Evolutionary conservation across 1,140 invertebrate species (phyloP), one percentile per base, ranked within the genome.

Genomic region (Apis dorsata): DNA sequence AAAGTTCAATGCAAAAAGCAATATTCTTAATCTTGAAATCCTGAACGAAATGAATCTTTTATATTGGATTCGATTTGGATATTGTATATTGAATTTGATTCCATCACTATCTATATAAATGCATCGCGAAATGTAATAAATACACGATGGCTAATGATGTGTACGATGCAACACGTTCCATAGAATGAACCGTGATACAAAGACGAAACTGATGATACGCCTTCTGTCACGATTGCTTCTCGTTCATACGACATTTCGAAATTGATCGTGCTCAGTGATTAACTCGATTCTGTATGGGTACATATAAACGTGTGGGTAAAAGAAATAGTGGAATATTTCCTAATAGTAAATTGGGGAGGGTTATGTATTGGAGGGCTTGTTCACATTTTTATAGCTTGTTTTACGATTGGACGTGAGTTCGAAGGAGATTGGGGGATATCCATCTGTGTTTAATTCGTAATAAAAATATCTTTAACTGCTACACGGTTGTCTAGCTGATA

Each of bases 81-180:
- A 44, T 5, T 44, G 34, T 5, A 44, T 44, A 44, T 44, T 44
- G 34, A 44, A 44, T 44, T 44, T 44, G 34, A 44, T 44, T 44
- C 34, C 34, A 44, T 44, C 5, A 44, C 2, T 44, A 44, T 44
- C 34, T 44, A 90, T 74, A 83, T 24, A 24, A 86, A 69, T 82
- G 80, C 87, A 89, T 83, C 89, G 51, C 81, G 74, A 85, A 82
- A 0, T 85, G 81, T 88, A 88, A 91, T 87, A 89, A 91, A 91
- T 89, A 81, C 24, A 15, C 53, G 82, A 78, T 69, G 81, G 53
- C 53, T 57, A 70, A 81, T 83, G 28, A 34, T 1, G 28, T 19
- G 62, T 11, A 24, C 28, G 28, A 2, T 44, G 53, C 19, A 15
- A 28, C 59, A 57, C 12, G 57, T 53, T 19, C 60, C n/a, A 24